Evolutionary conservation across 2,797 vertebrate genomes (phyloP).

Genomic region (Sorex maritimensis): DNA sequence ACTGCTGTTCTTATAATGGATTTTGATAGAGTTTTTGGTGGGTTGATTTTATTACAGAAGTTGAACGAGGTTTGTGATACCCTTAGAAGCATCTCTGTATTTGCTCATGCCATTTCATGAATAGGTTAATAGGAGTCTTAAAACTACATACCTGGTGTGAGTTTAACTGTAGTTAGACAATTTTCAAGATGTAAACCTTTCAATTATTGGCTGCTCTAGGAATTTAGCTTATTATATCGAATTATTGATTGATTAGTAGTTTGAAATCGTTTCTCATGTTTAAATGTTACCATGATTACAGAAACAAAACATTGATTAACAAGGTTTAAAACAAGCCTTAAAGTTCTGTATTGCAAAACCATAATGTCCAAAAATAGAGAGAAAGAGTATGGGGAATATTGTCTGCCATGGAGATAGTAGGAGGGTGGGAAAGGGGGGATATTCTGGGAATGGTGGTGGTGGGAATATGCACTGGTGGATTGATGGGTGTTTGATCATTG

Average conservation of each 20-base stretch:
- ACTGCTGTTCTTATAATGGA: neutral
- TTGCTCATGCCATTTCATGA: neutral
- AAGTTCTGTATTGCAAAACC: neutral
- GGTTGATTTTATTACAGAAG: neutral
- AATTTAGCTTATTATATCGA: neutral
- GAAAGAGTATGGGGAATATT: too few relatives aligned
- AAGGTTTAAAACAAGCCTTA: neutral
- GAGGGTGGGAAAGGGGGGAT: too few relatives aligned
- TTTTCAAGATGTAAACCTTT: neutral
- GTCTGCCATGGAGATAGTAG: too few relatives aligned
- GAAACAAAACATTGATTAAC: conserved; percentile 18
- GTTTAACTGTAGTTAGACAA: neutral
- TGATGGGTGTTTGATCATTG: too few relatives aligned
- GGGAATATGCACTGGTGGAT: too few relatives aligned
- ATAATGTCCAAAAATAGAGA: too few relatives aligned
- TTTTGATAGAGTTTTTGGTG: neutral
- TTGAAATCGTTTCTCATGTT: neutral
- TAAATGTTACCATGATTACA: neutral
- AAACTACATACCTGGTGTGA: neutral
- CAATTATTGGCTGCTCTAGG: neutral
- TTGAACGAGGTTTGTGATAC: neutral
- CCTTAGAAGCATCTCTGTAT: neutral
- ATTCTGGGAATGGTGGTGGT: too few relatives aligned
- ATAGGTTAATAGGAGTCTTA: neutral
- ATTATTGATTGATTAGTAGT: neutral